phyloP scores from a whole-genome alignment of 2,888 invertebrate species.

The Amphimallon solstitiale region DNA sequence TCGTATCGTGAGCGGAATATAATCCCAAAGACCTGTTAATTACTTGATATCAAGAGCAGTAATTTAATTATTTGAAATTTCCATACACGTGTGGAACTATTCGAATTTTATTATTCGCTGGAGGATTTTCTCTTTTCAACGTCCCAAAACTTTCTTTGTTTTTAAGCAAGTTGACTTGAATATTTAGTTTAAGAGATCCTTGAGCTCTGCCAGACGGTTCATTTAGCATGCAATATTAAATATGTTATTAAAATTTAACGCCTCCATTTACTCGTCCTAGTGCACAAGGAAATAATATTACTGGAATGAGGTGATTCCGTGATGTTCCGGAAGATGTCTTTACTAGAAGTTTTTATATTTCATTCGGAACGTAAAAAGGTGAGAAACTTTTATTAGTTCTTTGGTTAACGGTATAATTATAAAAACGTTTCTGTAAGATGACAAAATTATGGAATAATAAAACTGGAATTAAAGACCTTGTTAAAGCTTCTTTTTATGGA shows the following conservation, averaged over 20 bases:
- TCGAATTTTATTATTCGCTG: too few relatives aligned
- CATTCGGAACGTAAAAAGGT: constrained; percentile 5
- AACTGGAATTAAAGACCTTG: too few relatives aligned
- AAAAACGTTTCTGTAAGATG: not conserved
- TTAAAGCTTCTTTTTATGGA: too few relatives aligned
- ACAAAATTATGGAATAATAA: too few relatives aligned
- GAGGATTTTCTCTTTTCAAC: too few relatives aligned
- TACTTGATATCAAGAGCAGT: too few relatives aligned
- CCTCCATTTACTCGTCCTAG: constrained; percentile 13
- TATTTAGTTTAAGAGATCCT: not conserved
- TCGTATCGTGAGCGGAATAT: not conserved
- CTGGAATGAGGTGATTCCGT: not conserved
- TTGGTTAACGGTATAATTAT: not conserved
- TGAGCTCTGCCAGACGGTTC: constrained; percentile 2
- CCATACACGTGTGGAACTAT: too few relatives aligned
- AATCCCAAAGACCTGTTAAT: not conserved
- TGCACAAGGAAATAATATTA: constrained; percentile 4
- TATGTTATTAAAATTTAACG: constrained; percentile 17
- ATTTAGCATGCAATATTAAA: constrained; percentile 20
- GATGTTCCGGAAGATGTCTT: constrained; percentile 2
- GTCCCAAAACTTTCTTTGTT: not conserved
- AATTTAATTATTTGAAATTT: too few relatives aligned
- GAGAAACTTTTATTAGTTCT: constrained; percentile 13
- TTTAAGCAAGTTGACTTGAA: not conserved
- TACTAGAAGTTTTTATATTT: constrained; percentile 8